phyloP scores from a whole-genome alignment of 1,140 invertebrate genomes.

The Zaprionus camerounensis region DNA sequence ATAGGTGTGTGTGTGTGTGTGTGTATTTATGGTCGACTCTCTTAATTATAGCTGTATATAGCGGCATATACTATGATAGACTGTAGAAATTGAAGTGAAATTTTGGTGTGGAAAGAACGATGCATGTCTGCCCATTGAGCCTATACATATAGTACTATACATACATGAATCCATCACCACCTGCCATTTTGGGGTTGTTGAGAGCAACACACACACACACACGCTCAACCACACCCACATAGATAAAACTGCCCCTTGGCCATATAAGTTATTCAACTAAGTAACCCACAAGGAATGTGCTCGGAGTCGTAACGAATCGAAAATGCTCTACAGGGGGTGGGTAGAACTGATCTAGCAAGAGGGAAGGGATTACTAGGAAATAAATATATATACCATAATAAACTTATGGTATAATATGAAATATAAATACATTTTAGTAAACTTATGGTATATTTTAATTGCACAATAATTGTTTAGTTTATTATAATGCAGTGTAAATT shows the following conservation, averaged over 20 bases:
- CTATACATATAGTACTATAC: background rate
- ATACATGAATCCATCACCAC: constrained; percentile 46
- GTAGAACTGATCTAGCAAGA: background rate
- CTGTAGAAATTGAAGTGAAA: constrained; percentile 1
- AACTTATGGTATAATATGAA: too few relatives aligned
- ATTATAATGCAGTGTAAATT: too few relatives aligned
- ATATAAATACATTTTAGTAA: too few relatives aligned
- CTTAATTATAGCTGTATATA: constrained; percentile 38
- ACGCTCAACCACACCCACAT: constrained; percentile 37
- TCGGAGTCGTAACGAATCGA: background rate
- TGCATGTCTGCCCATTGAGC: constrained; percentile 5
- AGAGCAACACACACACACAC: constrained; percentile 22
- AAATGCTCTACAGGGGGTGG: constrained; percentile 14
- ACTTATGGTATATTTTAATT: too few relatives aligned
- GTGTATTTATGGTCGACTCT: constrained; percentile 5
- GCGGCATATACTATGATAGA: constrained; percentile 32
- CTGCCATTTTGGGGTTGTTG: constrained; percentile 77
- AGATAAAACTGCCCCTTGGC: constrained; percentile 71
- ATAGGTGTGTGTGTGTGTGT: constrained; percentile 51
- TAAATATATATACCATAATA: too few relatives aligned
- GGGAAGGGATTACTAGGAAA: background rate
- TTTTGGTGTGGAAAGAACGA: constrained; percentile 3
- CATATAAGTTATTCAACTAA: constrained; percentile 57
- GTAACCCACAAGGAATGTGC: background rate
- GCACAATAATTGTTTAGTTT: too few relatives aligned